Conservation (phyloP, 1,140 invertebrate species). For the Penaeus vannamei region DNA sequence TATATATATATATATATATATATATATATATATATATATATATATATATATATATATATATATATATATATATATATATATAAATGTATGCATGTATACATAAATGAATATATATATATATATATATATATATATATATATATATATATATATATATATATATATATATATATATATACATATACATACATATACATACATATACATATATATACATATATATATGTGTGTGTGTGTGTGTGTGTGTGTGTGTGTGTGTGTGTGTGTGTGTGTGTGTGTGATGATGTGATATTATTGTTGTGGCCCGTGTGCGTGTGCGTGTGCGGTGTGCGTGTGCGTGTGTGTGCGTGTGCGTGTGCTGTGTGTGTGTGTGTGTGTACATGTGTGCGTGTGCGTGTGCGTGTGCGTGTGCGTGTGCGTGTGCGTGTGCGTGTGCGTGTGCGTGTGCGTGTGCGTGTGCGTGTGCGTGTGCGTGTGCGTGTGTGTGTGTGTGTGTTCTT, state of each 20-base stretch:
- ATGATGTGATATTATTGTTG: too few species aligned
- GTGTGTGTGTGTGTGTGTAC: neutral
- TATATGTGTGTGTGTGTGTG: neutral
- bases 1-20: slow-evolving; percentile 14
- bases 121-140: neutral
- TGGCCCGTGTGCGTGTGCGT: neutral
- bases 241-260: slow-evolving; percentile 11
- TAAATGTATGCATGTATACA: too few species aligned
- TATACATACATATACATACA: neutral
- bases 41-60: slow-evolving; percentile 19
- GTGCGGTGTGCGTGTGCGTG: slow-evolving; percentile 10
- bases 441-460: neutral
- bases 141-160: too few species aligned
- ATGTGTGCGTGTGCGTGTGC: too few species aligned
- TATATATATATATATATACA: neutral
- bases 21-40: slow-evolving; percentile 19
- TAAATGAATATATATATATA: slow-evolving; percentile 22
- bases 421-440: too few species aligned
- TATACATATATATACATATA: neutral
- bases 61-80: slow-evolving; percentile 6
- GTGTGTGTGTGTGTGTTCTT: slow-evolving; percentile 11
- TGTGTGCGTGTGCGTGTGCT: slow-evolving; percentile 10
- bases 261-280: slow-evolving; percentile 10
- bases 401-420: too few species aligned
- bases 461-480: slow-evolving; percentile 10